Evolutionary conservation across 2,797 vertebrate species (phyloP).

Genomic region (Taeniopygia guttata): DNA sequence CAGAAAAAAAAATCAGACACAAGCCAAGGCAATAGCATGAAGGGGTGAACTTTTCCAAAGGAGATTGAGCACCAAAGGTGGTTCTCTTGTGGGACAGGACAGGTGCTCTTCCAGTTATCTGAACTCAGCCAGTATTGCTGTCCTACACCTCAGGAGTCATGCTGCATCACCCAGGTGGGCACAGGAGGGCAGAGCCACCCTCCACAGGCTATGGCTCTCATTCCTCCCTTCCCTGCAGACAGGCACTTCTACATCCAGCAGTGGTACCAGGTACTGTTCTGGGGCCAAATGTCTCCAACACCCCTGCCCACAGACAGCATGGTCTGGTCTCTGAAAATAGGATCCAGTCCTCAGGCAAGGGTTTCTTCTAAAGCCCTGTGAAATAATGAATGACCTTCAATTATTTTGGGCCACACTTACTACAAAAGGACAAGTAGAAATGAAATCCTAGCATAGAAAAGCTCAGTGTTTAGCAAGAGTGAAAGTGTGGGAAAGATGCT

Average conservation of each 20-base stretch:
- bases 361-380: background rate
- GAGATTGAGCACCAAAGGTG: background rate
- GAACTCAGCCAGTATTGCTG: background rate
- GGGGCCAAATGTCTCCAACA: background rate
- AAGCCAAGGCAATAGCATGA: background rate
- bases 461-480: background rate
- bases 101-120: background rate
- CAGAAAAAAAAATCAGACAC: background rate
- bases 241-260: background rate
- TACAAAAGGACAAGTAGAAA: background rate
- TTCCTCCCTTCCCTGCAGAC: background rate
- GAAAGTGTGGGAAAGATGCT: background rate
- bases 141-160: background rate
- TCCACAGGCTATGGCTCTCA: rapidly evolving
- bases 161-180: background rate
- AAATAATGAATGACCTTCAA: background rate
- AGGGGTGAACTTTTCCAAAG: background rate
- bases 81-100: background rate
- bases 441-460: background rate
- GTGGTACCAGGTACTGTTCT: background rate
- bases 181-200: background rate
- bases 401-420: background rate
- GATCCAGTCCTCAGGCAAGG: background rate
- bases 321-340: background rate
- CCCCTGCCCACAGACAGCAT: background rate